These are phyloP conservation scores for Anoplius nigerrimus DNA, from an alignment of 2,888 invertebrate genomes.

Conservation along the genomic window DNA sequence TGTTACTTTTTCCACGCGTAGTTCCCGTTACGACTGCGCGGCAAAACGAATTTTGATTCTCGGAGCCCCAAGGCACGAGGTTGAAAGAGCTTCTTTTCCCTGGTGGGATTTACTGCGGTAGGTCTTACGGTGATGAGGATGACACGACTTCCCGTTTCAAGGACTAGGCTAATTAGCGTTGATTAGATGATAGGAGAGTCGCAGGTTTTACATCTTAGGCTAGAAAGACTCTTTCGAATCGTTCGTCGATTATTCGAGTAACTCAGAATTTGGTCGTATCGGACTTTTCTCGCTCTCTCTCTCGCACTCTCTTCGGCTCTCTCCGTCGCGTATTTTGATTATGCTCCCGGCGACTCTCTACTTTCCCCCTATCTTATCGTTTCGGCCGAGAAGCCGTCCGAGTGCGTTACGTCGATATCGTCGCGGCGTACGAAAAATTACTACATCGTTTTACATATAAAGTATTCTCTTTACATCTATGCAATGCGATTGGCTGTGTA, in stretches of 20 bases:
- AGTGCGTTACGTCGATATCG: constrained; percentile 33
- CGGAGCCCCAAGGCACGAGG: constrained; percentile 72
- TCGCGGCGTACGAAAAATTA: constrained; percentile 34
- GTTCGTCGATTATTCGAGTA: constrained; percentile 30
- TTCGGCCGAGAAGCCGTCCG: constrained; percentile 9
- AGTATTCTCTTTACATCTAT: constrained; percentile 58
- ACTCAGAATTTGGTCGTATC: constrained; percentile 39
- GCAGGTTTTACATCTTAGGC: neutral
- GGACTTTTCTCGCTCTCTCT: neutral
- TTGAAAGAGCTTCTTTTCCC: constrained; percentile 62
- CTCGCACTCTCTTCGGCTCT: neutral
- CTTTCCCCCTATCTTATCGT: neutral
- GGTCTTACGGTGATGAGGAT: neutral
- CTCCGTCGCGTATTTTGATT: too few species aligned
- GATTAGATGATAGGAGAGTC: constrained; percentile 32
- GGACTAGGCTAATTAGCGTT: constrained; percentile 33
- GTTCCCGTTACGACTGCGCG: neutral
- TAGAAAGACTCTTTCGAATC: constrained; percentile 31
- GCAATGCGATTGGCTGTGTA: constrained; percentile 73
- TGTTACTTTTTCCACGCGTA: constrained; percentile 16
- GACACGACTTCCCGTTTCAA: constrained; percentile 7
- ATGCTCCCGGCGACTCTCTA: too few species aligned
- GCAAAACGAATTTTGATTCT: constrained; percentile 60
- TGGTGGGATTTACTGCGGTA: constrained; percentile 37
- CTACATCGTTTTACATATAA: constrained; percentile 44